These are phyloP conservation scores for Myotis davidii DNA, from an alignment of 2,113 vertebrate species.

Conservation along the genomic window DNA sequence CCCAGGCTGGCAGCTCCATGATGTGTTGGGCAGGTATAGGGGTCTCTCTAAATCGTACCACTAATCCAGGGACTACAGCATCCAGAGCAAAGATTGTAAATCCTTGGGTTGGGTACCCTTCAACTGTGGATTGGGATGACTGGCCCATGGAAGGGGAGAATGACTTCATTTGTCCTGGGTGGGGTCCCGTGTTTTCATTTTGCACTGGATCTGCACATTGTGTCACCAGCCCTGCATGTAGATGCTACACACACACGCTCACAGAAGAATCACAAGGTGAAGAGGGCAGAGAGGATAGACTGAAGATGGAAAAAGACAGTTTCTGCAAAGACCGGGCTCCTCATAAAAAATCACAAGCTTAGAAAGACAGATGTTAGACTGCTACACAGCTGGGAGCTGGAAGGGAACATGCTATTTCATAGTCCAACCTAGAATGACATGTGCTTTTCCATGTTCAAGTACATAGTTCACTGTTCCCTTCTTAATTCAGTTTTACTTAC, in stretches of 20 bases:
- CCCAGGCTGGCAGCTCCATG: not conserved
- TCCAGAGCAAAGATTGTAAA: not conserved
- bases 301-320: not conserved
- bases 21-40: too few relatives aligned
- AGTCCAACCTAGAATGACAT: not conserved
- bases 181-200: not conserved
- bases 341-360: not conserved
- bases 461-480: not conserved
- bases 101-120: not conserved
- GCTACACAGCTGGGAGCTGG: not conserved
- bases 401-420: not conserved
- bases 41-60: not conserved
- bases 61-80: not conserved
- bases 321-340: not conserved
- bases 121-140: not conserved
- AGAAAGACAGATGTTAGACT: not conserved
- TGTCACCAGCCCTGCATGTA: not conserved
- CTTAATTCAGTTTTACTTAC: conserved; percentile 9
- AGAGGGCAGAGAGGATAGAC: not conserved
- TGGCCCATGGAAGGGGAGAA: not conserved
- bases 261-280: not conserved
- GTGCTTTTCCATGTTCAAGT: not conserved
- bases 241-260: not conserved
- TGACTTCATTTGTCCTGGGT: not conserved
- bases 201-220: not conserved